Conservation (phyloP, 2,888 invertebrate species). For the Campoplex nolae region DNA sequence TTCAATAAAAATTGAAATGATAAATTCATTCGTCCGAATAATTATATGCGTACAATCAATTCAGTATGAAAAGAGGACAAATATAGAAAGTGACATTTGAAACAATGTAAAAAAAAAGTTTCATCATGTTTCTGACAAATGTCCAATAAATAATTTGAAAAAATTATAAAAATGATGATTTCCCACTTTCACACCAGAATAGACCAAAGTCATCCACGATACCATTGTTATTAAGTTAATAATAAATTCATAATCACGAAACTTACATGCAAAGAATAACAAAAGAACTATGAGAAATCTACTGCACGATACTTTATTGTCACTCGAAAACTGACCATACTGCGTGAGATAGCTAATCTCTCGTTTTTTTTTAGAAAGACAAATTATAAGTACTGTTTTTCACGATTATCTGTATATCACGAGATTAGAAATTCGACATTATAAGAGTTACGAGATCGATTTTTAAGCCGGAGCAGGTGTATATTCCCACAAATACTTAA, state of each 20-base stretch:
- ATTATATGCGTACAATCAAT: neutral
- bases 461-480: neutral
- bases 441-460: neutral
- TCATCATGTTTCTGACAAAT: neutral
- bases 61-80: neutral
- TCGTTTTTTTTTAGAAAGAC: conserved; percentile 16
- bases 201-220: neutral
- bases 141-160: neutral
- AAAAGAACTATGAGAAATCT: conserved; percentile 53
- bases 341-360: conserved; percentile 33
- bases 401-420: neutral
- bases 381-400: neutral
- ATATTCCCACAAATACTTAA: neutral
- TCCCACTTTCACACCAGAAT: neutral
- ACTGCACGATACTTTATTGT: conserved; percentile 43
- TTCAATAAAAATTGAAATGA: neutral
- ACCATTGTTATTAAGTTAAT: conserved; percentile 1
- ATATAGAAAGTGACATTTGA: neutral
- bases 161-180: neutral
- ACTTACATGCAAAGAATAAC: conserved; percentile 61
- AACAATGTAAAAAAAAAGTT: neutral
- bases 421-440: neutral
- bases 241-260: conserved; percentile 2
- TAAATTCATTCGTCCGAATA: neutral
- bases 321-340: conserved; percentile 59